Evolutionary conservation across 2,113 vertebrate genomes (phyloP).

Genomic region (Anarrhichthys ocellatus): DNA sequence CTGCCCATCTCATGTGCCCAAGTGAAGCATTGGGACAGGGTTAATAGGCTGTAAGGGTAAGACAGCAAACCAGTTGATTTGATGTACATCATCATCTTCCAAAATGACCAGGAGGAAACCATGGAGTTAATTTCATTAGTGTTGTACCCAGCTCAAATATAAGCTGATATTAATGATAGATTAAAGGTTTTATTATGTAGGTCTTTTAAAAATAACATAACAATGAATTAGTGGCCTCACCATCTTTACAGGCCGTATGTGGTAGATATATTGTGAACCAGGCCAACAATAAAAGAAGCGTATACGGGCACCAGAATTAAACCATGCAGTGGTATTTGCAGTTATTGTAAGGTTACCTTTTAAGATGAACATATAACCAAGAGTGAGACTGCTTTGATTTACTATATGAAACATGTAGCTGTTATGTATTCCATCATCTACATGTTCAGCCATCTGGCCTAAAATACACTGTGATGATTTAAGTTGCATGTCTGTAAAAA

Average conservation of each 20-base stretch:
- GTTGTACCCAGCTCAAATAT: conserved; percentile 17
- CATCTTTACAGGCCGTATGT: conserved; percentile 45
- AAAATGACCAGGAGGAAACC: conserved; percentile 1
- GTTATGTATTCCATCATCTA: conserved; percentile 19
- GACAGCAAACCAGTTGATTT: conserved; percentile 39
- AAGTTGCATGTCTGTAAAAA: conserved; percentile 41
- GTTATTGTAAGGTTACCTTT: background rate
- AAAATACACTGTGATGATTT: conserved; percentile 44
- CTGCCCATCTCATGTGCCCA: conserved; percentile 23
- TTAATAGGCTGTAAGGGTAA: conserved; percentile 15
- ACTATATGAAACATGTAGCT: conserved; percentile 20
- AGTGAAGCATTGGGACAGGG: conserved; percentile 4
- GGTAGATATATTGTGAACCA: conserved; percentile 55
- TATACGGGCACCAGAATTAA: conserved; percentile 20
- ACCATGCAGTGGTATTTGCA: conserved; percentile 28
- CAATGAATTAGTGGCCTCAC: conserved; percentile 40
- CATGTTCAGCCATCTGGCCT: conserved; percentile 41
- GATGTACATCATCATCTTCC: conserved; percentile 13
- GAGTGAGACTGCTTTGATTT: conserved; percentile 33
- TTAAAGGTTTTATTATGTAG: conserved; percentile 39
- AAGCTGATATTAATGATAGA: conserved; percentile 29
- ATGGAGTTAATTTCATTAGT: conserved; percentile 1
- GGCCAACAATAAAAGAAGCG: conserved; percentile 37
- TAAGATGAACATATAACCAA: background rate
- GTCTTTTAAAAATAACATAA: conserved; percentile 51